These are phyloP conservation scores for Drosophila yooni DNA, from an alignment of 2,888 invertebrate genomes.

Conservation along the genomic window DNA sequence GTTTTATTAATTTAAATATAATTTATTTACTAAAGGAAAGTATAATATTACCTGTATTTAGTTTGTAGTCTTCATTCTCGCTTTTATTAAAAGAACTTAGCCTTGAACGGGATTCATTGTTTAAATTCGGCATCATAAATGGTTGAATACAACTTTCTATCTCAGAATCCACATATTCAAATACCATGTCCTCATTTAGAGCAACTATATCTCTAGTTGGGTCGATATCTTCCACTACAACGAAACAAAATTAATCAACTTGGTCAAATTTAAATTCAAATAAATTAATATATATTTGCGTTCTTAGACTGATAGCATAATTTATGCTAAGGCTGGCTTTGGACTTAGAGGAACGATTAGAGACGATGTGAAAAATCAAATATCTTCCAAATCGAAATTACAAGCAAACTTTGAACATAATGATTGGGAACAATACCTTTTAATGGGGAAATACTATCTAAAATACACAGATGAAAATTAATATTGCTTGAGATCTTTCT, in stretches of 20 bases:
- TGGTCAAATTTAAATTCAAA: background rate
- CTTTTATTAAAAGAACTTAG: constrained; percentile 88
- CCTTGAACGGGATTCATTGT: constrained; percentile 86
- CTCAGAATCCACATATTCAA: constrained; percentile 89
- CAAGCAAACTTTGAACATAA: background rate
- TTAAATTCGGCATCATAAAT: constrained; percentile 86
- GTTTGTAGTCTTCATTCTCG: constrained; percentile 88
- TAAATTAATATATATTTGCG: background rate
- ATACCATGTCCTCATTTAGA: constrained; percentile 89
- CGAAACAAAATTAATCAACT: background rate
- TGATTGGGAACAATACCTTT: background rate
- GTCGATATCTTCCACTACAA: constrained; percentile 86
- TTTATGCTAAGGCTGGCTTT: background rate
- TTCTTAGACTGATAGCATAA: background rate
- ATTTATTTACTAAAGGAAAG: constrained; percentile 86
- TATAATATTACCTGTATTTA: constrained; percentile 86
- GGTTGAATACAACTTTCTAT: constrained; percentile 87
- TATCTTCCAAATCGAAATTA: background rate
- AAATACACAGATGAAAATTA: background rate
- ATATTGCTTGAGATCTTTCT: background rate
- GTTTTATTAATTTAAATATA: constrained; percentile 4
- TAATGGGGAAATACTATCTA: background rate
- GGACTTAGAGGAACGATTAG: background rate
- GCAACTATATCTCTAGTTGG: constrained; percentile 88
- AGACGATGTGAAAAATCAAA: too few species aligned